Base-by-base conservation (phyloP, 2,888 invertebrate species). In the Dugesia japonica region DNA sequence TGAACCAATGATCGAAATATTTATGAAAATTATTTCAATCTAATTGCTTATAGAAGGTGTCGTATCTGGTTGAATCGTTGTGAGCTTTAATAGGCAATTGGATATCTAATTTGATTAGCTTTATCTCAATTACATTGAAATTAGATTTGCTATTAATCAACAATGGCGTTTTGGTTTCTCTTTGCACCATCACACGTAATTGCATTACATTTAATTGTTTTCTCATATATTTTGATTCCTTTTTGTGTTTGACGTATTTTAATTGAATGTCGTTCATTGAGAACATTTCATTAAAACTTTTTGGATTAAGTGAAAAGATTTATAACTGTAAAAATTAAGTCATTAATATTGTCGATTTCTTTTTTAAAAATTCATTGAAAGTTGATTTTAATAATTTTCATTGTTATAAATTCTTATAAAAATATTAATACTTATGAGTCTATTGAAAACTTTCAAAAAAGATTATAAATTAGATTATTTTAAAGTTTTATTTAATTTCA, bases 11-110 rank as follows among this genome's bases (percentile, higher is more conserved):
- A 56, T 13, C 1, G 56, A 56, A 56, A 56, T 56, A 56, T 56
- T 56, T n/a, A 56, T 56, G 56, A n/a, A 56, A 56, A 56, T 56
- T 56, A 56, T 56, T 56, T 56, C 56, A 56, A 56, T 56, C 56
- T 56, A 56, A 56, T 56, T 56, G 56, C 56, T 56, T 23, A 23
- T 56, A 56, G 56, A 56, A 56, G 56, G 56, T 56, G 56, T 56
- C 56, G 56, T 56, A 56, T 56, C 56, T 56, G 56, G 56, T n/a
- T 1, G 56, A 56, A 9, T 56, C 56, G 31, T n/a, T 56, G 9
- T 56, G n/a, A 56, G 56, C 56, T 56, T 56, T 56, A 56, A 56
- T 56, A 56, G 56, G 56, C 56, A 56, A 56, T 56, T 56, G 56
- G 56, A 56, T 56, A 56, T 56, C 56, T 56, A 56, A 56, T 56